Conservation (phyloP, 2,113 vertebrate genomes). For the Carlito syrichta region DNA sequence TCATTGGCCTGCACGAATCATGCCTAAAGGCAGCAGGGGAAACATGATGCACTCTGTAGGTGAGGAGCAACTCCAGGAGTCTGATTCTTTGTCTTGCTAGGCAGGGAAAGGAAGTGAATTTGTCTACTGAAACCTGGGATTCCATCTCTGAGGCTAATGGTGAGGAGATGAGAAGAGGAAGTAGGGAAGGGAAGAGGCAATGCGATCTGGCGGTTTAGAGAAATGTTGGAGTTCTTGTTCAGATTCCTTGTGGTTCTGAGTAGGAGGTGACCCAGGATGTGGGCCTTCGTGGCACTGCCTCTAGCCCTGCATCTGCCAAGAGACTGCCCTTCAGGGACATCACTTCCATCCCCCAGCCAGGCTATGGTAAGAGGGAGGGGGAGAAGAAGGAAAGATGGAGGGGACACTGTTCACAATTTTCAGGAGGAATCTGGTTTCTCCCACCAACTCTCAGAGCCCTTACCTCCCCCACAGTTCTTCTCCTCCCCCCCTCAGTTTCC, state of each 20-base stretch:
- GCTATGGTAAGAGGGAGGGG: conserved; percentile 40
- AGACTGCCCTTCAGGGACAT: conserved; percentile 32
- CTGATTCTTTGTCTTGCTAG: not conserved
- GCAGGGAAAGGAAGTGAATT: not conserved
- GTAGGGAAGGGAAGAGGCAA: conserved; percentile 21
- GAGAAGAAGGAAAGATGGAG: not conserved
- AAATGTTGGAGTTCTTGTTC: conserved; percentile 53
- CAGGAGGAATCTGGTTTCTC: conserved; percentile 58
- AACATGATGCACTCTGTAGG: not conserved
- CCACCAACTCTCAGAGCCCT: conserved; percentile 27
- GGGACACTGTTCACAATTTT: conserved; percentile 17
- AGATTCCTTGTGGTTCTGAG: conserved; percentile 70
- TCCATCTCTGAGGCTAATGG: not conserved
- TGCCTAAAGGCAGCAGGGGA: not conserved
- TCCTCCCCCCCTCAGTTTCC: not conserved
- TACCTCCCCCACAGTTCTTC: not conserved
- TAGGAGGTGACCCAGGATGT: conserved; percentile 68
- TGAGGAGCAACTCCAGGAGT: not conserved
- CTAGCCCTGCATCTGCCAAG: conserved; percentile 45
- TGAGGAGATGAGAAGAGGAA: conserved; percentile 19
- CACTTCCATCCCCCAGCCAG: conserved; percentile 33
- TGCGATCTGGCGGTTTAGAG: conserved; percentile 40
- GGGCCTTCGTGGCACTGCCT: conserved; percentile 42
- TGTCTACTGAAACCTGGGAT: not conserved
- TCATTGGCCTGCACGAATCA: not conserved